Percentiles rank a stretch among this genome's conserved stretches.
These are phyloP conservation scores for Cryptomyrus ogoouensis DNA, from an alignment of 2,113 vertebrate species.

Conservation along the genomic window DNA sequence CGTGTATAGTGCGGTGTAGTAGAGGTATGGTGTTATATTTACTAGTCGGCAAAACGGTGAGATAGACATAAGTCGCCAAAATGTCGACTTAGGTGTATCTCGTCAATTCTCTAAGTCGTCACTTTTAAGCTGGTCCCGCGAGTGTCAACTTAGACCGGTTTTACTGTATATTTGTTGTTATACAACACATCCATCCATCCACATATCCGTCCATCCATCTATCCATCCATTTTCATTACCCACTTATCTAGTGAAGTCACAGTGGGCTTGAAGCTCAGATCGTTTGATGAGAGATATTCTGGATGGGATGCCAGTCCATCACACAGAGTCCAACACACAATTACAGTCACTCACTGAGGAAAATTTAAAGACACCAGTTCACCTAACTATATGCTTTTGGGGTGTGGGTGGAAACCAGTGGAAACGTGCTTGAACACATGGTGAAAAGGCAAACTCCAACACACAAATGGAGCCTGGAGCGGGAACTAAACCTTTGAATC, in stretches of 20 bases:
- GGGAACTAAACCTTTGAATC: background rate
- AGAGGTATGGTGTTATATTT: too few relatives aligned
- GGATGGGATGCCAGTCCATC: background rate
- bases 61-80: too few relatives aligned
- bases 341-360: background rate
- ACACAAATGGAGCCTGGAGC: background rate
- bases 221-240: background rate
- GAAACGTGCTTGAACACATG: background rate
- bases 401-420: background rate
- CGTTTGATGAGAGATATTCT: background rate
- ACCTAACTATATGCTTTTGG: background rate
- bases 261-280: background rate
- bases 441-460: background rate
- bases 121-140: too few relatives aligned
- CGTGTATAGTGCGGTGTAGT: too few relatives aligned
- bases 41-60: too few relatives aligned
- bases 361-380: background rate
- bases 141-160: too few relatives aligned
- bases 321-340: background rate
- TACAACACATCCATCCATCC: background rate
- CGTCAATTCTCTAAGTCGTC: too few relatives aligned
- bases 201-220: background rate
- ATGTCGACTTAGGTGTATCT: too few relatives aligned
- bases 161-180: background rate
- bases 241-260: background rate